Percentiles rank a stretch among this genome's conserved stretches.
phyloP scores from a whole-genome alignment of 2,888 invertebrate genomes.

The Ophion slaviceki region DNA sequence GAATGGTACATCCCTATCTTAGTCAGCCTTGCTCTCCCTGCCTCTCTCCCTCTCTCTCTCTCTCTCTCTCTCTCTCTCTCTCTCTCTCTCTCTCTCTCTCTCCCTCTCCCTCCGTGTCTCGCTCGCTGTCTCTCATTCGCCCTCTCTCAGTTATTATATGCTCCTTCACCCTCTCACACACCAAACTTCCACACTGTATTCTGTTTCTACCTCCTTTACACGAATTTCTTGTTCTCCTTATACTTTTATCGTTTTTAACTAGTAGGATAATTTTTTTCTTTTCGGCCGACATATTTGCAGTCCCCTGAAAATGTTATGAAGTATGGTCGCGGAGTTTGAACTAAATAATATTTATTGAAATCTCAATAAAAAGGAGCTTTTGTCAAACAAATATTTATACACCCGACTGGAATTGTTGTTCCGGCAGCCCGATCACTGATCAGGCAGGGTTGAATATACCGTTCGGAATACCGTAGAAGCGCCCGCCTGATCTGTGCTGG shows the following conservation, averaged over 20 bases:
- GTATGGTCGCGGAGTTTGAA: too few relatives aligned
- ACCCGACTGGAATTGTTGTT: too few relatives aligned
- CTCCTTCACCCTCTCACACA: constrained; percentile 20
- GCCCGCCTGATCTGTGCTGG: too few relatives aligned
- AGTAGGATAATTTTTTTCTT: too few relatives aligned
- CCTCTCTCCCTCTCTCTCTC: background rate
- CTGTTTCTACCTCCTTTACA: constrained; percentile 1
- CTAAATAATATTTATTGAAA: too few relatives aligned
- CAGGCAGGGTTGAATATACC: too few relatives aligned
- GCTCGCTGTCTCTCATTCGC: background rate
- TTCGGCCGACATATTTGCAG: too few relatives aligned
- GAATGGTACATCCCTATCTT: constrained; percentile 18
- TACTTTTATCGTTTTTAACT: background rate
- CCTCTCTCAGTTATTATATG: background rate
- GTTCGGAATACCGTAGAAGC: too few relatives aligned
- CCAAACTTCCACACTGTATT: constrained; percentile 6
- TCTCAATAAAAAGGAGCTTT: too few relatives aligned
- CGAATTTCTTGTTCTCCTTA: background rate
- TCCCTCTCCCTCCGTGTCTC: background rate
- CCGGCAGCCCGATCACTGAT: too few relatives aligned
- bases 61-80: constrained; percentile 1
- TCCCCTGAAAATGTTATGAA: too few relatives aligned
- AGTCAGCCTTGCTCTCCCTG: background rate
- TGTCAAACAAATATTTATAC: too few relatives aligned
- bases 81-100: background rate